Conservation (phyloP, 1,140 invertebrate genomes). For the Argopecten irradians region DNA sequence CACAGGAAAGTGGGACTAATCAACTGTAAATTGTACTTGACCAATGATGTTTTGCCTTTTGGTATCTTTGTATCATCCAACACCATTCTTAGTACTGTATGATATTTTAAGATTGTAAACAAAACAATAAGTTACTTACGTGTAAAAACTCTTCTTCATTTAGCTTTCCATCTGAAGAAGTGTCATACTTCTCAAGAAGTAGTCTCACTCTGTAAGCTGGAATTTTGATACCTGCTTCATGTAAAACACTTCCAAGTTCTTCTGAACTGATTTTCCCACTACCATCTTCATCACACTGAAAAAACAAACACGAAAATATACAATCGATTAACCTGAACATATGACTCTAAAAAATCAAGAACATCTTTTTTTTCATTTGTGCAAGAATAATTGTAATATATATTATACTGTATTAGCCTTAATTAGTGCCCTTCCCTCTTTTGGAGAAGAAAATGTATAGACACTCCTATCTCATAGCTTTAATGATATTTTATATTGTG, state of each 20-base stretch:
- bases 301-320: conserved; percentile 61
- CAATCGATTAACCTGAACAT: neutral
- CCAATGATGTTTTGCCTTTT: neutral
- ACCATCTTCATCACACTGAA: conserved; percentile 93
- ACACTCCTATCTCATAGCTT: too few species aligned
- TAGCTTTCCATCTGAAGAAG: conserved; percentile 85
- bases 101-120: conserved; percentile 6
- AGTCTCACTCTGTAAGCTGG: conserved; percentile 94
- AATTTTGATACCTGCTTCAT: conserved; percentile 93
- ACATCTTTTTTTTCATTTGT: too few species aligned
- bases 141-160: conserved; percentile 91
- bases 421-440: too few species aligned
- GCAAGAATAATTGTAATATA: too few species aligned
- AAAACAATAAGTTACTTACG: conserved; percentile 71
- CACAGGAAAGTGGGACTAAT: too few species aligned
- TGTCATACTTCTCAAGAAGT: conserved; percentile 91
- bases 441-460: too few species aligned
- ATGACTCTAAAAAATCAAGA: too few species aligned
- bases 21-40: too few species aligned
- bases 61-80: neutral
- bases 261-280: conserved; percentile 93
- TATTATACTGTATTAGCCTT: too few species aligned
- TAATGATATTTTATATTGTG: too few species aligned
- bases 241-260: conserved; percentile 93
- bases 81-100: conserved; percentile 8